These are phyloP conservation scores for Abrostola triplasia DNA, from an alignment of 2,888 invertebrate genomes.

Conservation along the genomic window DNA sequence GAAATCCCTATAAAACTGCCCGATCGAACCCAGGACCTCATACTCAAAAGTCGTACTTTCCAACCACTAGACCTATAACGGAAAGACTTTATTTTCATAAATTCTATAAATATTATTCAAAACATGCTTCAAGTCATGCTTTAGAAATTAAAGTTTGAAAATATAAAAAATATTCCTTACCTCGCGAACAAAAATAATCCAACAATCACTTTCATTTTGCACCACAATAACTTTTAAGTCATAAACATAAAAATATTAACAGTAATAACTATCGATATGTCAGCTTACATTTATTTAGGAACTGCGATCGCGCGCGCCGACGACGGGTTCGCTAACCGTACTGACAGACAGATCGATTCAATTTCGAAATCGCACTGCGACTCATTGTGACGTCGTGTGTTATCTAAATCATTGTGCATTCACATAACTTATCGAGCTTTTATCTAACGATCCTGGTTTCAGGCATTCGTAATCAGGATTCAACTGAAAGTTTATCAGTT, in stretches of 20 bases:
- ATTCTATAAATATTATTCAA: too few relatives aligned
- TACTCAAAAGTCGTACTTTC: too few relatives aligned
- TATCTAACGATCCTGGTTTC: too few relatives aligned
- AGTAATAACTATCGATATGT: not conserved
- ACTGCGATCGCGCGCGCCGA: constrained; percentile 26
- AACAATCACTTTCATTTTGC: constrained; percentile 53
- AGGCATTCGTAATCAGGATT: too few relatives aligned
- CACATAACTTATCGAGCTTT: too few relatives aligned
- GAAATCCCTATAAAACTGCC: too few relatives aligned
- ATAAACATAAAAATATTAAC: constrained; percentile 10
- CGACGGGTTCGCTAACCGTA: constrained; percentile 31
- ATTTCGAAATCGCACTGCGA: not conserved
- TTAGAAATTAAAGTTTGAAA: not conserved
- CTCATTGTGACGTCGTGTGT: not conserved
- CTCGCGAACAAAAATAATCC: constrained; percentile 53
- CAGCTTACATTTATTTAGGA: constrained; percentile 6
- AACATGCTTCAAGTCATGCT: too few relatives aligned
- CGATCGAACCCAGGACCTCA: too few relatives aligned
- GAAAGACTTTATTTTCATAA: too few relatives aligned
- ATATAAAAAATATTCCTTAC: constrained; percentile 29
- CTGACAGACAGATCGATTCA: constrained; percentile 22
- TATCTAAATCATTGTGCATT: not conserved
- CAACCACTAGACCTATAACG: too few relatives aligned
- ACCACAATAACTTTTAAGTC: constrained; percentile 25
- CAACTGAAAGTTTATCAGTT: too few relatives aligned